Conservation (phyloP, 2,888 invertebrate genomes). For the Sphinx pinastri region DNA sequence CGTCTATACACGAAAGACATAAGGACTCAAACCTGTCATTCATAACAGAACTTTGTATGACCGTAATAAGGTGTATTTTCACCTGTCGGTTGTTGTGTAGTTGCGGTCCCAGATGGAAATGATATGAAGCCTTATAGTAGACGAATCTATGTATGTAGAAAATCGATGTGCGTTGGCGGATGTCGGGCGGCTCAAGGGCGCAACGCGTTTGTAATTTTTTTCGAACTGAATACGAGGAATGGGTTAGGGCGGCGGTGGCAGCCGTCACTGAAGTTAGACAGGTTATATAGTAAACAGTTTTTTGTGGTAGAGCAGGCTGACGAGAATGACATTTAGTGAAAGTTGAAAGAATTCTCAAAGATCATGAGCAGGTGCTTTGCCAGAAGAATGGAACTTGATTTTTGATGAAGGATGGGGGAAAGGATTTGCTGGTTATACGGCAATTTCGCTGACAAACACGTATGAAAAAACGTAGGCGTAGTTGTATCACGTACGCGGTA, state of each 20-base stretch:
- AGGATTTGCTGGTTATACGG: too few species aligned
- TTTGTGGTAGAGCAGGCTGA: too few species aligned
- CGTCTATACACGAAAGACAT: not conserved
- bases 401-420: too few species aligned
- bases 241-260: slow-evolving; percentile 5
- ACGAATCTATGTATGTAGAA: slow-evolving; percentile 73
- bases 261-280: too few species aligned
- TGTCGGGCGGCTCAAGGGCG: slow-evolving; percentile 67
- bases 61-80: slow-evolving; percentile 22
- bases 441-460: too few species aligned
- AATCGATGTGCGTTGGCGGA: slow-evolving; percentile 78
- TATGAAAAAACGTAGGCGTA: too few species aligned
- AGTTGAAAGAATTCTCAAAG: too few species aligned
- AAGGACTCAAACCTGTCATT: slow-evolving; percentile 38
- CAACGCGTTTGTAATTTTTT: slow-evolving; percentile 50
- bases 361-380: too few species aligned
- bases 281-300: too few species aligned
- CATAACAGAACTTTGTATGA: slow-evolving; percentile 13
- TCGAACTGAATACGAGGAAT: slow-evolving; percentile 39
- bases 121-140: slow-evolving; percentile 75
- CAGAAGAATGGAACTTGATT: too few species aligned
- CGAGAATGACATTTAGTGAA: too few species aligned
- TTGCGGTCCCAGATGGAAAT: not conserved
- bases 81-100: not conserved
- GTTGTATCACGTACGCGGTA: too few species aligned